A percentile compares a stretch with the other conserved stretches of the same genome.
phyloP scores from a whole-genome alignment of 1,140 invertebrate genomes.

The Sycophaga agraensis region DNA sequence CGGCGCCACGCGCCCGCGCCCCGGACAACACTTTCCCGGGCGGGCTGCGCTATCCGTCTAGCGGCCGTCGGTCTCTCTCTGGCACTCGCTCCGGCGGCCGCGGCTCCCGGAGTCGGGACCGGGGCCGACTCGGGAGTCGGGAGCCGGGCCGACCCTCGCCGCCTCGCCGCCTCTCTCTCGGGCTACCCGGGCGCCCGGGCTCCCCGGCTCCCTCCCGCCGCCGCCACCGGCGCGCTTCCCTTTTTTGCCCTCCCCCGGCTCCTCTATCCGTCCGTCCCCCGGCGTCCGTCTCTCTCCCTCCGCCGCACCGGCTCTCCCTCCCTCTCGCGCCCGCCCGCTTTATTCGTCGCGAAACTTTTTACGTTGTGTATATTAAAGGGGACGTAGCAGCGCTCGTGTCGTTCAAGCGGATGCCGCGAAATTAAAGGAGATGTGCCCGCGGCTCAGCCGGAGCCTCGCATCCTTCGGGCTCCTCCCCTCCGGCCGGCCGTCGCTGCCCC shows the following conservation, averaged over 20 bases:
- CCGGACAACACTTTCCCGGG: constrained; percentile 43
- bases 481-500: no score
- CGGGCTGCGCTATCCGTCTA: constrained; percentile 51
- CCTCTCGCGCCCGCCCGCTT: constrained; percentile 40
- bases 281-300: constrained; percentile 15
- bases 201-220: constrained; percentile 14
- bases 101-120: no score
- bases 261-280: not conserved
- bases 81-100: constrained; percentile 32
- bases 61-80: constrained; percentile 37
- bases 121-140: no score
- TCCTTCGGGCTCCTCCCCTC: not conserved
- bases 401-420: constrained; percentile 50
- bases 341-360: constrained; percentile 57
- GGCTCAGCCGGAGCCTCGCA: not conserved
- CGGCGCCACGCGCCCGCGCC: rapidly evolving
- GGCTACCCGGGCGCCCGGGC: no score
- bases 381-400: constrained; percentile 44
- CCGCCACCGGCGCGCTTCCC: constrained; percentile 3
- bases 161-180: constrained; percentile 35
- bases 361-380: constrained; percentile 56
- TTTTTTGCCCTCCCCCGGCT: constrained; percentile 18
- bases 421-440: constrained; percentile 38
- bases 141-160: no score
- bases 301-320: not conserved